Evolutionary conservation across 2,888 invertebrate species (phyloP).

Genomic region (Agrypnus murinus): DNA sequence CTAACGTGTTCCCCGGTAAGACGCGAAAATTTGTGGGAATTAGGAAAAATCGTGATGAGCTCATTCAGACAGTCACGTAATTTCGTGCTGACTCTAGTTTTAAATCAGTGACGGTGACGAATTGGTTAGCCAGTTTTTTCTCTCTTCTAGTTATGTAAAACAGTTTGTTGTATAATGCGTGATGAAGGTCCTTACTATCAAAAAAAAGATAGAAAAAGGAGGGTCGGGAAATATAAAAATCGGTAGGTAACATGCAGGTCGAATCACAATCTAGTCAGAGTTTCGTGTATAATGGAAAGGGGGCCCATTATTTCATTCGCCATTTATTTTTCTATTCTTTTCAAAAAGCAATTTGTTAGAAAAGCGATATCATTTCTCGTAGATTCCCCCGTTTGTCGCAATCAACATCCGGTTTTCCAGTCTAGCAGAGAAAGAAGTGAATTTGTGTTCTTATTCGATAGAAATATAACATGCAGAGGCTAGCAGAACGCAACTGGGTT

Average conservation of each 20-base stretch:
- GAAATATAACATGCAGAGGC: conserved; percentile 66
- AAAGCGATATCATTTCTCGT: conserved; percentile 67
- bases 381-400: conserved; percentile 69
- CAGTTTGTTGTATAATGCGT: no score
- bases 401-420: conserved; percentile 71
- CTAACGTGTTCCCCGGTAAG: conserved; percentile 57
- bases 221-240: conserved; percentile 20
- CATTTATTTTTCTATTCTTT: conserved; percentile 63
- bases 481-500: conserved; percentile 66
- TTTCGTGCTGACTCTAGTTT: conserved; percentile 43
- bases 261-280: conserved; percentile 11
- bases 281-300: conserved; percentile 22
- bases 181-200: no score
- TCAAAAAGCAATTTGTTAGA: conserved; percentile 66
- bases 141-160: background rate
- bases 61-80: conserved; percentile 55
- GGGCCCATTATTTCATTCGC: conserved; percentile 56
- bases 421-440: conserved; percentile 67
- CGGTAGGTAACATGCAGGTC: conserved; percentile 16
- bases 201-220: background rate
- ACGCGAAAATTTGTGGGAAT: conserved; percentile 64
- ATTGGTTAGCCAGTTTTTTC: conserved; percentile 27
- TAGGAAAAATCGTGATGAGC: conserved; percentile 63
- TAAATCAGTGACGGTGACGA: conserved; percentile 28
- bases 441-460: conserved; percentile 63